These are phyloP conservation scores for Saccostrea echinata DNA, from an alignment of 1,140 invertebrate species.

Conservation along the genomic window DNA sequence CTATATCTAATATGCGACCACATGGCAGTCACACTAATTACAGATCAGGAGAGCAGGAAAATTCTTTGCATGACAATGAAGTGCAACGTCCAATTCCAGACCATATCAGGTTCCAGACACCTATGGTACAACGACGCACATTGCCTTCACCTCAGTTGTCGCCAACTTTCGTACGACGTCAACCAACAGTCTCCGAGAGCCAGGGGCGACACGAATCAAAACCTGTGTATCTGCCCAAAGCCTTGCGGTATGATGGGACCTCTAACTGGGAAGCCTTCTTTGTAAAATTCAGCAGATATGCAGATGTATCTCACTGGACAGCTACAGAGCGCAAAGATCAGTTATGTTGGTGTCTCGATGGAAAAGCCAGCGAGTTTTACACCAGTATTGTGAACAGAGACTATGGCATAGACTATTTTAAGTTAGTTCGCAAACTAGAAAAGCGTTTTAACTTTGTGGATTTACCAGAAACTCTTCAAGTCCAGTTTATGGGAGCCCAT, in stretches of 20 bases:
- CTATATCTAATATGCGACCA: background rate
- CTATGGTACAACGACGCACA: background rate
- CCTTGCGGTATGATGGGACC: conserved; percentile 34
- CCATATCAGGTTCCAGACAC: background rate
- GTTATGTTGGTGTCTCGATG: conserved; percentile 37
- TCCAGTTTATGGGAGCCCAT: conserved; percentile 2
- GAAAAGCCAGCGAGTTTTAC: conserved; percentile 40
- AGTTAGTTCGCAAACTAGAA: conserved; percentile 38
- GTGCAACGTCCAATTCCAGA: background rate
- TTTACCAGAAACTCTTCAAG: conserved; percentile 41
- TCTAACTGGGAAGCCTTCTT: conserved; percentile 40
- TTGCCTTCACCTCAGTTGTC: conserved; percentile 7
- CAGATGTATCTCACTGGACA: background rate
- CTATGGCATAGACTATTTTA: background rate
- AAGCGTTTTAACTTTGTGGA: conserved; percentile 27
- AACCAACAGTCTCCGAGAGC: background rate
- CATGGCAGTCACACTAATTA: background rate
- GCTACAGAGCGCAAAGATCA: conserved; percentile 5
- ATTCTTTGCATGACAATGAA: background rate
- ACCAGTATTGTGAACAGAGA: background rate
- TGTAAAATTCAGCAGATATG: conserved; percentile 34
- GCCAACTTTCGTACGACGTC: background rate
- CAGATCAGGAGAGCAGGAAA: background rate
- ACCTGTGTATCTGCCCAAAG: conserved; percentile 36
- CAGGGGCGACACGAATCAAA: background rate